Evolutionary conservation across 2,797 vertebrate genomes (phyloP), one percentile per base, ranked within the genome.

Genomic region (Gastrophryne carolinensis): DNA sequence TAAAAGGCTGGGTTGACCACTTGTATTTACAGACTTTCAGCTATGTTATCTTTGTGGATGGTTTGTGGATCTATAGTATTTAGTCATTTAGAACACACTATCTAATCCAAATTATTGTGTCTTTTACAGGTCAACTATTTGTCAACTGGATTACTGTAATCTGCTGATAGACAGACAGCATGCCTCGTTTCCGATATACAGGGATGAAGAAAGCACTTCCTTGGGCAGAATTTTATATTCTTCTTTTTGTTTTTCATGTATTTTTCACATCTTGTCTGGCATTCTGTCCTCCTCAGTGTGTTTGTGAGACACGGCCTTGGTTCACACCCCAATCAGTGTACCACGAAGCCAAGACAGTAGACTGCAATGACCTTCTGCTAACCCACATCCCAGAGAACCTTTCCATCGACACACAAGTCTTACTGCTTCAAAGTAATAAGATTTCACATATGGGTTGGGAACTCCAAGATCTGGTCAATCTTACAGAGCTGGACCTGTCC

Each of bases 391-490:
- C 92, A 0, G 79, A 80, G 54, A 91, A 91, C 79, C 64, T 93
- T 1, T 92, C 92, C 0, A 24, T 78, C 0, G 89, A 91, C 82
- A 94, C 92, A 65, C 88, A 94, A 86, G 90, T 94, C 34, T 83
- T 94, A 30, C 88, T 93, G 47, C 89, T 94, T 63, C 92, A 94
- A 82, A 93, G 92, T 70, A 94, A 94, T 85, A 93, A 93, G 83
- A 92, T 94, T 61, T 92, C 92, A 3, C 84, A 78, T 56, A 86
- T 93, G 74, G 82, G 68, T 0, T 69, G 81, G 4, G 91, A 93
- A 72, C 89, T 93, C 8, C 87, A 87, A 82, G 85, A 85, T 72
- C 84, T 94, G 57, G 81, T 79, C 60, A 93, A 93, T 85, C 87
- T 94, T 70, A 93, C 92, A 0, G 93, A 94, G 35, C 87, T 94